Evolutionary conservation across 2,113 vertebrate species (phyloP), one percentile per base, ranked within the genome.

Genomic region (Paralichthys olivaceus): DNA sequence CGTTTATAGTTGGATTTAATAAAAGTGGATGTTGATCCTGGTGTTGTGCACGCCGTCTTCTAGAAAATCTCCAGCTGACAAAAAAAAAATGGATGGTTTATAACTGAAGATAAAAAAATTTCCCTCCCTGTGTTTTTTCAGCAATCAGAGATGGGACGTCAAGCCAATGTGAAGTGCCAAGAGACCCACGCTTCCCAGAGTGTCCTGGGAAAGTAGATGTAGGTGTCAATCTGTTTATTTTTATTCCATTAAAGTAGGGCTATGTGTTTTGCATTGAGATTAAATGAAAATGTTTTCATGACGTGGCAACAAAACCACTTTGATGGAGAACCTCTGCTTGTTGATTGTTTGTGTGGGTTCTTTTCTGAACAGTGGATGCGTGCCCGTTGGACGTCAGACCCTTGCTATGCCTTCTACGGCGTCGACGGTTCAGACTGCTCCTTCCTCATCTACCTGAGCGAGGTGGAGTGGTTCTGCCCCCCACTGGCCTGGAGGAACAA

Each of bases 401-500:
- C 98, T 49, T 99, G 98, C 92, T 99, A 99, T 0, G 96, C 97
- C 22, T 99, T 98, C 83, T 99, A 99, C 0, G 97, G 98, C 0
- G 98, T 99, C 23, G 98, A 99, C 0, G 98, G 98, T 65, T 98
- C 97, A 0, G 98, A 99, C 87, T 99, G 98, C 84, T 99, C 98
- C 0, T 98, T 99, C 92, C 96, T 99, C 68, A 87, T 96, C 92
- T 99, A 99, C 94, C 95, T 99, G 87, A 99, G 98, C 0, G 97
- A 99, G 86, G 96, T 98, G 0, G 98, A 99, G 89, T 99, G 97
- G 97, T 99, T 99, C 94, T 99, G 98, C 69, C 97, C 97, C 12
- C 95, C 94, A 0, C 90, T 97, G 91, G 87, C 93, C 58, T 97
- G 97, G 97, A 93, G 96, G 57, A 98, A 98, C 91, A 92, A 90